A percentile compares a stretch with the other conserved stretches of the same genome.
phyloP scores from a whole-genome alignment of 2,113 vertebrate genomes.

The Gymnarchus niloticus region DNA sequence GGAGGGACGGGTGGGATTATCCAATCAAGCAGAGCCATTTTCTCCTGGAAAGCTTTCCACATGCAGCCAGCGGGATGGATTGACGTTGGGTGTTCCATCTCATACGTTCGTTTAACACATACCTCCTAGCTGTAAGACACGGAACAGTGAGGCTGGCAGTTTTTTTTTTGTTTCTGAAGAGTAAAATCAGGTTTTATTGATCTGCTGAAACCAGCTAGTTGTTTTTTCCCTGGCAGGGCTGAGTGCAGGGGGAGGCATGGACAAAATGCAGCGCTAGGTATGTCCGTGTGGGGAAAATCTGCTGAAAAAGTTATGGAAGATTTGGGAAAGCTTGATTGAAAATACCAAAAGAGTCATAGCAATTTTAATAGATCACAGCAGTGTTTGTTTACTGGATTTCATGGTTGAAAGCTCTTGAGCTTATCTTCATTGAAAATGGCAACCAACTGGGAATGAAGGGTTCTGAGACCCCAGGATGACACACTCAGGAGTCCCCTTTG shows the following conservation, averaged over 20 bases:
- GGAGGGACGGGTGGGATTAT: neutral
- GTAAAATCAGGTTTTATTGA: conserved; percentile 45
- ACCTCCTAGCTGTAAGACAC: conserved; percentile 1
- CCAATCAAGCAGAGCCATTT: conserved; percentile 28
- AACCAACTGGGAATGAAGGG: neutral
- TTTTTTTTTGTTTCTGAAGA: conserved; percentile 41
- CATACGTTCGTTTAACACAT: neutral
- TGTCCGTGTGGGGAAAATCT: too few relatives aligned
- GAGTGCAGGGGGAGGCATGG: neutral
- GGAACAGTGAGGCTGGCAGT: neutral
- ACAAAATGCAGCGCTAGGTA: neutral
- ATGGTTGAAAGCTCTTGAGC: neutral
- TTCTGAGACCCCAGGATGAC: neutral
- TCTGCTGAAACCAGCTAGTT: conserved; percentile 34
- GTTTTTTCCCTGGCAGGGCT: neutral
- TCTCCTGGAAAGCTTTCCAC: neutral
- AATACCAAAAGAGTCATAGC: too few relatives aligned
- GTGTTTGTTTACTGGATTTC: neutral
- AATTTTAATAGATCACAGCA: neutral
- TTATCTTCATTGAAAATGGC: neutral
- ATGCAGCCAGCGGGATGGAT: conserved; percentile 10
- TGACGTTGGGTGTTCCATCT: neutral
- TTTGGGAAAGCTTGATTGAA: too few relatives aligned
- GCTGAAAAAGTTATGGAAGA: too few relatives aligned
- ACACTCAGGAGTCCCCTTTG: neutral